These are phyloP conservation scores for Cuculus canorus DNA, from an alignment of 2,797 vertebrate genomes.

Conservation along the genomic window DNA sequence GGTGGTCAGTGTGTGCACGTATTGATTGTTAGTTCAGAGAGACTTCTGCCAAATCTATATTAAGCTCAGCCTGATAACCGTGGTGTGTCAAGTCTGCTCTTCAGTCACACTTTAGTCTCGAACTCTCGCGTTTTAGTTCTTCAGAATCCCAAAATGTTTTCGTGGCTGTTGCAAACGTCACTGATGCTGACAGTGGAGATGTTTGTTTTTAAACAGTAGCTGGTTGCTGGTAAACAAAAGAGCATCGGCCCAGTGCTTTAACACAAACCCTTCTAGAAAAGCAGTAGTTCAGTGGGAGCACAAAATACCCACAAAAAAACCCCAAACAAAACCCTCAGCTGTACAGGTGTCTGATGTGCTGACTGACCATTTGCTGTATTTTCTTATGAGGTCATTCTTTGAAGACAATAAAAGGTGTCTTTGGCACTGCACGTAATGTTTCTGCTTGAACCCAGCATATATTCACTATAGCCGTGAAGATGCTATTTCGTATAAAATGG, in stretches of 20 bases:
- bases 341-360: background rate
- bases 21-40: background rate
- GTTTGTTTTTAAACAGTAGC: constrained; percentile 40
- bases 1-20: background rate
- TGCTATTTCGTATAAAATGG: background rate
- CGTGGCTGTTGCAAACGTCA: background rate
- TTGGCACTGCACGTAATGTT: background rate
- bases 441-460: background rate
- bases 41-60: constrained; percentile 42
- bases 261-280: background rate
- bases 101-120: background rate
- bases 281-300: background rate
- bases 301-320: background rate
- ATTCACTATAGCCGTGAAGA: background rate
- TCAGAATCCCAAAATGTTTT: background rate
- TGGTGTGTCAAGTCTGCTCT: background rate
- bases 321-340: background rate
- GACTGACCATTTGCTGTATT: background rate
- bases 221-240: constrained; percentile 32
- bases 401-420: background rate
- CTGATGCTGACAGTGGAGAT: constrained; percentile 10
- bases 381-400: background rate
- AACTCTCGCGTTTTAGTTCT: background rate
- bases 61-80: constrained; percentile 9
- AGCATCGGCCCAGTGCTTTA: background rate